Percentiles rank a stretch among this genome's conserved stretches.
Evolutionary conservation across 2,888 invertebrate species (phyloP).

Genomic region (Boloria selene): DNA sequence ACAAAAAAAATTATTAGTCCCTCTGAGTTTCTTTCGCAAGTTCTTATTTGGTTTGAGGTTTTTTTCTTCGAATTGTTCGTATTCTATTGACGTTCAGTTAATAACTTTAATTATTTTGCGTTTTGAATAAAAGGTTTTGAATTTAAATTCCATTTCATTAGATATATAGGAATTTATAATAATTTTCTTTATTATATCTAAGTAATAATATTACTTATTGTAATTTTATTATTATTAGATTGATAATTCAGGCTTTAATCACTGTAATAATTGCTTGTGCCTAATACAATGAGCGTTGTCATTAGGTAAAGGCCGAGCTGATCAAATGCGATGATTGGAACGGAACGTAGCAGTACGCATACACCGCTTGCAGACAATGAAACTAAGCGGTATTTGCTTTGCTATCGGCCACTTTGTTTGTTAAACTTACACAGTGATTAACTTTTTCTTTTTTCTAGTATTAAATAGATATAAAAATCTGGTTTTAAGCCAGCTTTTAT

Average conservation of each 20-base stretch:
- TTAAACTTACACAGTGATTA: constrained; percentile 15
- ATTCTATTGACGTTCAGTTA: no score
- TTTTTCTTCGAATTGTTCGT: no score
- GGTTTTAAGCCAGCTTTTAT: no score
- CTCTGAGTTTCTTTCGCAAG: no score
- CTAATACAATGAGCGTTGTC: constrained; percentile 11
- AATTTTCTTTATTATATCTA: no score
- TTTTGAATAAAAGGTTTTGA: no score
- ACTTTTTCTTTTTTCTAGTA: constrained; percentile 12
- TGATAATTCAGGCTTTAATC: constrained; percentile 3
- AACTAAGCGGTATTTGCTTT: constrained; percentile 22
- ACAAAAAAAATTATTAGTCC: no score
- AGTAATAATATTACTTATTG: no score
- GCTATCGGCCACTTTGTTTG: constrained; percentile 23
- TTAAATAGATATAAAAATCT: background rate
- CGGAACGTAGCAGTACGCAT: constrained; percentile 11
- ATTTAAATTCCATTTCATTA: no score
- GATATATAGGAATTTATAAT: no score
- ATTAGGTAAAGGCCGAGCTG: constrained; percentile 15
- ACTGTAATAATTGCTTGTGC: constrained; percentile 17
- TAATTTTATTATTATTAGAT: background rate
- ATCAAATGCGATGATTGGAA: constrained; percentile 25
- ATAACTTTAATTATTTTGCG: no score
- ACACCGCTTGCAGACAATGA: constrained; percentile 16
- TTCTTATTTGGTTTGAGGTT: no score